Conservation (phyloP, 2,888 invertebrate genomes). For the Agrochola macilenta region DNA sequence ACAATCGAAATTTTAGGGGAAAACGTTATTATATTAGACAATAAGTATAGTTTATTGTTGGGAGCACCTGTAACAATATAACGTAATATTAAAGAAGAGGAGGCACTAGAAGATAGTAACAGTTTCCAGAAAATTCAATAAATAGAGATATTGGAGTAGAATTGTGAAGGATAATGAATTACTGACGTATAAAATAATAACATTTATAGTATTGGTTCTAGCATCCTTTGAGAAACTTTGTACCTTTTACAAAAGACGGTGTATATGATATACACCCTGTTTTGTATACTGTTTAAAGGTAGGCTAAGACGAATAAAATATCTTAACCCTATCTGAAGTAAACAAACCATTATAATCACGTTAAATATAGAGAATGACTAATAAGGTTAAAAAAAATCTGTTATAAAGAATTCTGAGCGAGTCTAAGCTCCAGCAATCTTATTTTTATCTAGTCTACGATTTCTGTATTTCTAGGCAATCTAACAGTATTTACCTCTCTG, state of each 20-base stretch:
- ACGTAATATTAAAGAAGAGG: not conserved
- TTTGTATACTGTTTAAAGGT: too few relatives aligned
- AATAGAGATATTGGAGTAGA: too few relatives aligned
- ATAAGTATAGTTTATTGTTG: not conserved
- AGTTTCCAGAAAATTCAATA: not conserved
- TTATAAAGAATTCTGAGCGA: not conserved
- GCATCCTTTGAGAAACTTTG: not conserved
- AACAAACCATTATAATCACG: not conserved
- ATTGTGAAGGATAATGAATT: too few relatives aligned
- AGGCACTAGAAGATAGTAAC: not conserved
- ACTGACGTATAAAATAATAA: not conserved
- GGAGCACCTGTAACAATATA: not conserved
- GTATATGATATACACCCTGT: too few relatives aligned
- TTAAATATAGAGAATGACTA: not conserved
- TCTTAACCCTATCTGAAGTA: not conserved
- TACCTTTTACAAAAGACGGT: not conserved
- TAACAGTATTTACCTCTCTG: conserved; percentile 8
- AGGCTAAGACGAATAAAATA: not conserved
- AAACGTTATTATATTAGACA: too few relatives aligned
- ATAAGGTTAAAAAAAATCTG: too few relatives aligned
- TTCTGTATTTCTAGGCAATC: not conserved
- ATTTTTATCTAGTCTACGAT: not conserved
- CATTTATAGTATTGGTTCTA: not conserved
- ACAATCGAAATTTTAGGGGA: too few relatives aligned
- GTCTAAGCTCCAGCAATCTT: not conserved